Evolutionary conservation across 2,797 vertebrate genomes (phyloP).

Genomic region (Clarias fuscus): DNA sequence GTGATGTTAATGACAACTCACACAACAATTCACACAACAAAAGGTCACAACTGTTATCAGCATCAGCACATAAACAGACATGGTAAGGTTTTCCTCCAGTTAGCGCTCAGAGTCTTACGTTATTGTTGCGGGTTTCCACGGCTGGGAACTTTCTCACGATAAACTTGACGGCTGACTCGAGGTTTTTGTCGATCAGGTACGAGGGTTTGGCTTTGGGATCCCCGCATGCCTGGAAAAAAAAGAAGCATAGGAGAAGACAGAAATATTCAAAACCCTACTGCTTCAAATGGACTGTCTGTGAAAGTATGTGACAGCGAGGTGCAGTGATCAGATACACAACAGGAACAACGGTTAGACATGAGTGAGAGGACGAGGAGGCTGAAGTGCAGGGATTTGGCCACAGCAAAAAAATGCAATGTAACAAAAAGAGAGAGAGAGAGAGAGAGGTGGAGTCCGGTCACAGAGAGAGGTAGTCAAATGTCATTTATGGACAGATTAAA

Average conservation of each 20-base stretch:
- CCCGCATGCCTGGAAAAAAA: conserved; percentile 87
- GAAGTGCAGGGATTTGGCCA: conserved; percentile 77
- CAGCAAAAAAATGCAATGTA: conserved; percentile 76
- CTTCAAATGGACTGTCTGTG: conserved; percentile 16
- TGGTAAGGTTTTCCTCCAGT: background rate
- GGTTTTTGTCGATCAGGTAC: conserved; percentile 97
- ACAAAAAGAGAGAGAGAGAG: conserved; percentile 67
- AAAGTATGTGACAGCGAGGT: conserved; percentile 30
- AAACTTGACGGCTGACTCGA: conserved; percentile 99
- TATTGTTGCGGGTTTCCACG: conserved; percentile 97
- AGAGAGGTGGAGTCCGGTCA: background rate
- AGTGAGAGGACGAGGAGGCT: conserved; percentile 78
- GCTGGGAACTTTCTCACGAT: conserved; percentile 98
- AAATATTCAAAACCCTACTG: conserved; percentile 48
- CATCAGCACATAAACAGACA: background rate
- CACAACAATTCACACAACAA: background rate
- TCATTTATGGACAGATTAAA: background rate
- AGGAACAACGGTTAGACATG: conserved; percentile 68
- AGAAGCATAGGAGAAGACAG: conserved; percentile 51
- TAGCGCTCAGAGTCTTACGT: conserved; percentile 77
- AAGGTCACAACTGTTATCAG: background rate
- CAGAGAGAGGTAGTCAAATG: background rate
- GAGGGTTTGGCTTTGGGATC: conserved; percentile 99
- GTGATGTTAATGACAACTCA: background rate
- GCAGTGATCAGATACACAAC: conserved; percentile 63